Evolutionary conservation across 53 echinoderm and acorn worm genomes (phyloP).

Genomic region (Luidia sarsii): DNA sequence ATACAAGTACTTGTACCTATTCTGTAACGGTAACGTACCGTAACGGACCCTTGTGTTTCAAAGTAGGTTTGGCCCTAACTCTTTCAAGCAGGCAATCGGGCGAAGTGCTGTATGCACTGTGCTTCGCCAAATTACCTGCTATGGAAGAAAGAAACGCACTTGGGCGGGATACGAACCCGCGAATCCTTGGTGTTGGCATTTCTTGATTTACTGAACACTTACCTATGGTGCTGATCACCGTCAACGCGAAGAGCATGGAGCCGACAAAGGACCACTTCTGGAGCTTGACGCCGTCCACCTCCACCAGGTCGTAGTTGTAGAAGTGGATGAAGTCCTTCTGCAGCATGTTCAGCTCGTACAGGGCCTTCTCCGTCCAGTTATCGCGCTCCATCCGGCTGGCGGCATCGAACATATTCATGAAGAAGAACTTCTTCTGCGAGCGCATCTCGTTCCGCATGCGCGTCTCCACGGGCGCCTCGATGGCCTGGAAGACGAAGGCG

Average conservation of each 20-base stretch:
- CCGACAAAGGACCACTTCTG: conserved; percentile 96
- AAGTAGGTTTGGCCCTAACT: no score
- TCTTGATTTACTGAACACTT: no score
- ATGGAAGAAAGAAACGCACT: no score
- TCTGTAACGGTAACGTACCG: no score
- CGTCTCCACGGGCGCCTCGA: conserved; percentile 72
- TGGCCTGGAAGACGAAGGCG: conserved; percentile 78
- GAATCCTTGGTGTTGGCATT: no score
- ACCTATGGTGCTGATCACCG: conserved; percentile 97
- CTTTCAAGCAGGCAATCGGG: no score
- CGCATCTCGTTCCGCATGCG: conserved; percentile 55
- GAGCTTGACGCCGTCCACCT: conserved; percentile 5
- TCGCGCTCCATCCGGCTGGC: not conserved
- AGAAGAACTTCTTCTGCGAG: conserved; percentile 55
- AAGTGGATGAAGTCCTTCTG: conserved; percentile 54
- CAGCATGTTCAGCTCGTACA: conserved; percentile 58
- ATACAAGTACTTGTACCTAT: no score
- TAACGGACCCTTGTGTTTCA: no score
- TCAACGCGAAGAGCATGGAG: conserved; percentile 92
- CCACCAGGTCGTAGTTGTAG: conserved; percentile 69
- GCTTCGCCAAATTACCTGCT: no score
- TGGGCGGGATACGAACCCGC: no score
- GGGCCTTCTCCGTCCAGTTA: conserved; percentile 77
- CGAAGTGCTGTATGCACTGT: no score
- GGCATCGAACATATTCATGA: conserved; percentile 62